Base-by-base conservation (phyloP, 2,888 invertebrate species). In the Boloria euphrosyne region DNA sequence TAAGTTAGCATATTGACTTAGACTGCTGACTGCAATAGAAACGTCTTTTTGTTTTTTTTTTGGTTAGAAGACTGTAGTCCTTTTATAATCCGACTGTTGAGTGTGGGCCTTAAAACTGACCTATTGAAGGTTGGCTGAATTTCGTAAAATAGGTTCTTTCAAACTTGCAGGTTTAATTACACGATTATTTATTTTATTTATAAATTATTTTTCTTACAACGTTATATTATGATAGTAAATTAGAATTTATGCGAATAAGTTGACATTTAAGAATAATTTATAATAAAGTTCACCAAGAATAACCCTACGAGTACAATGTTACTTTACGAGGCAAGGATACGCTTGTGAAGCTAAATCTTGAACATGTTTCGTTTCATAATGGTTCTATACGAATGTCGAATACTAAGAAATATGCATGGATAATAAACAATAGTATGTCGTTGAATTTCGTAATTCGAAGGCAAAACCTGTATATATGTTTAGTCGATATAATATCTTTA, bases 381-480 rank as follows among this genome's bases (percentile, higher is more conserved):
- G 75, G 76, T 78, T 75, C 75, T 75, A 54, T 14, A 16, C 31
- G 38, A 76, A 74, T 73, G 68, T 65, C 58, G 67, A 72, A 59
- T 64, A 58, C 60, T 54, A 49, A 65, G 68, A 53, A 58, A 62
- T 52, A 50, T 43, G 31, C 31, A 55, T 43, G 69, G 69, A 71
- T 79, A 79, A 78, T 80, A 83, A 85, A 88, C 86, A 87, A 87
- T 85, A 76, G 80, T 65, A 68, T 74, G 75, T 86, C 85, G 79
- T 83, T 75, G 80, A 81, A 86, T 78, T 73, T 66, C 70, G 71
- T 73, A 73, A 74, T 77, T 77, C 71, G 68, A 73, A 75, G 72
- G 74, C 75, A 74, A 75, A 66, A 73, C 79, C 80, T 80, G 80
- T 82, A 82, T n/a, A n/a, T n/a, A n/a, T 84, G 83, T 80, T 79